Conservation (phyloP, 37 sponge, comb jelly and placozoan species). For the Agelas oroides region DNA sequence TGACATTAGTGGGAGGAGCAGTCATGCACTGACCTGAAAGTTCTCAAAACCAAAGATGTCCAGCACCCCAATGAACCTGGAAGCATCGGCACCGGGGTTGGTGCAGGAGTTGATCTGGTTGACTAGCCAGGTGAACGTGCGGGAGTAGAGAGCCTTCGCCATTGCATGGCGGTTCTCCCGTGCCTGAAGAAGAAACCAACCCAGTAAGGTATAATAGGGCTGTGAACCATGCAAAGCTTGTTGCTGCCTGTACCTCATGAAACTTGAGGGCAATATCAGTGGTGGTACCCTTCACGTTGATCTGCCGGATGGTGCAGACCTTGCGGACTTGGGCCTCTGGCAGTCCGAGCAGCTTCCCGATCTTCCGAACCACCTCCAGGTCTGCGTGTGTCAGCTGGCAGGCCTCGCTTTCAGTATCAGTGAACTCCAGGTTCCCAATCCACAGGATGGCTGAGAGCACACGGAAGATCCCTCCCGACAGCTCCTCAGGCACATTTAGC, state of each 20-base stretch:
- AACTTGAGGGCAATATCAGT: constrained; percentile 86
- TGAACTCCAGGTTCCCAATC: constrained; percentile 89
- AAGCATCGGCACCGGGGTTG: constrained; percentile 79
- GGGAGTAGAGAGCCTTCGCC: constrained; percentile 94
- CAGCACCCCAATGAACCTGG: constrained; percentile 91
- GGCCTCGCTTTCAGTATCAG: constrained; percentile 83
- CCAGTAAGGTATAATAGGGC: no score
- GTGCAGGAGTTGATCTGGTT: constrained; percentile 92
- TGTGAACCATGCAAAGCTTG: no score
- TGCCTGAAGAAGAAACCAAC: constrained; percentile 51
- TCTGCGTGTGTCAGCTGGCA: constrained; percentile 73
- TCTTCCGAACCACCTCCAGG: constrained; percentile 50
- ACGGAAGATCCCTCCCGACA: constrained; percentile 74
- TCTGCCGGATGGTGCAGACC: constrained; percentile 83
- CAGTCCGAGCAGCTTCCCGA: constrained; percentile 84
- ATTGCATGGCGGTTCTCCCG: constrained; percentile 93
- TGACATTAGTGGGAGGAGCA: no score
- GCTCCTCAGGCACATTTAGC: constrained; percentile 74
- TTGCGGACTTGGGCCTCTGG: constrained; percentile 55
- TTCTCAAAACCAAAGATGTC: constrained; percentile 98
- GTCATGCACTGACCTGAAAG: constrained; percentile 62
- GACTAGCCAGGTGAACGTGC: constrained; percentile 93
- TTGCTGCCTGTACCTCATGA: constrained; percentile 64
- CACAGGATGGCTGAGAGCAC: constrained; percentile 88
- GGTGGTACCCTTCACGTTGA: constrained; percentile 81